Percentiles rank a stretch among this genome's conserved stretches.
Conservation (phyloP, 2,113 vertebrate species). For the Esox niger region DNA sequence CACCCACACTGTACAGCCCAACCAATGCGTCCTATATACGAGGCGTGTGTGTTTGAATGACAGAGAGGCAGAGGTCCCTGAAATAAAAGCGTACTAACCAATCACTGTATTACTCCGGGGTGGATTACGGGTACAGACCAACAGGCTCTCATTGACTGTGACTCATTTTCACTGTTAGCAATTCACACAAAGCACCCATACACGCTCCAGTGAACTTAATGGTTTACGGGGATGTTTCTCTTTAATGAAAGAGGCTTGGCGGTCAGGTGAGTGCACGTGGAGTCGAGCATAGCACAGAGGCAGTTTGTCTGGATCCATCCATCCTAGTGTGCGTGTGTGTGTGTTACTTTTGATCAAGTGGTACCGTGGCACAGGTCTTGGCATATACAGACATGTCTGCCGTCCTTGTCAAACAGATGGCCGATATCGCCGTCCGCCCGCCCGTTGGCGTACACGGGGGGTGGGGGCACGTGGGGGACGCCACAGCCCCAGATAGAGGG, state of each 20-base stretch:
- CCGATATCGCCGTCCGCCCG: constrained; percentile 12
- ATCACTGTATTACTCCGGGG: neutral
- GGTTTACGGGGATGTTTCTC: neutral
- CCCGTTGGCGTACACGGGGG: constrained; percentile 27
- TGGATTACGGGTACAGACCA: neutral
- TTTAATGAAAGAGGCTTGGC: constrained; percentile 24
- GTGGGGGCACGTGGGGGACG: constrained; percentile 26
- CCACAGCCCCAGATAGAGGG: constrained; percentile 22
- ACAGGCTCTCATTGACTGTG: constrained; percentile 2
- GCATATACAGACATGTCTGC: constrained; percentile 24
- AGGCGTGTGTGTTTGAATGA: too few species aligned
- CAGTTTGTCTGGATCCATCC: neutral
- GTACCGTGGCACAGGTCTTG: constrained; percentile 22
- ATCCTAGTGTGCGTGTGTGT: neutral
- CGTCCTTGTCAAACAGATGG: constrained; percentile 35
- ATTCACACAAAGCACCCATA: neutral
- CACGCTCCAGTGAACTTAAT: neutral
- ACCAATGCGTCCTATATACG: neutral
- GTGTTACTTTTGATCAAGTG: constrained; percentile 26
- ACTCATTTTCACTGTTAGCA: constrained; percentile 26
- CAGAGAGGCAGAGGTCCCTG: neutral
- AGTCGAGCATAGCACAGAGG: neutral
- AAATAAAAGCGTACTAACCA: neutral
- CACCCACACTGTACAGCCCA: neutral
- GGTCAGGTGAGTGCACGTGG: neutral